These are phyloP conservation scores for Balaeniceps rex DNA, from an alignment of 2,113 vertebrate species.

Conservation along the genomic window DNA sequence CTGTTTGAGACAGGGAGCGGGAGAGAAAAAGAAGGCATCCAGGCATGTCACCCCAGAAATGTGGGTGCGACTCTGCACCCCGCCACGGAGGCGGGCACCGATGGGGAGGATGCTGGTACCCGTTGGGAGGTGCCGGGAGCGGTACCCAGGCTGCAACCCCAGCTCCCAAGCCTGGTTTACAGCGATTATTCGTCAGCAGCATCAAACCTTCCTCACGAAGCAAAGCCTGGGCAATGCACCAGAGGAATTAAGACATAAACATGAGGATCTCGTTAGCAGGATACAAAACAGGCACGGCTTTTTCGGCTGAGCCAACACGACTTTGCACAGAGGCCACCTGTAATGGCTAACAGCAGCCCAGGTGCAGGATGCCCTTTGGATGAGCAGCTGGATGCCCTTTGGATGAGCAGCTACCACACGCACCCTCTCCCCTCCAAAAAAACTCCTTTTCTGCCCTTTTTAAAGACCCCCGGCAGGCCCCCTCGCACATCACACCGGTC, in stretches of 20 bases:
- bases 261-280: fast-evolving
- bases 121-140: fast-evolving
- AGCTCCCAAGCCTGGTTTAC: background rate
- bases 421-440: background rate
- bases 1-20: background rate
- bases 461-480: background rate
- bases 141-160: background rate
- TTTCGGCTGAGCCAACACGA: background rate
- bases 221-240: fast-evolving
- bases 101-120: background rate
- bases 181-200: background rate
- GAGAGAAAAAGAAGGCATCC: background rate
- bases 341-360: background rate
- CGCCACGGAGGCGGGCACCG: fast-evolving
- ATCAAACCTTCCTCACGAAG: background rate
- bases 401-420: background rate
- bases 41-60: background rate
- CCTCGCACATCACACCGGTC: fast-evolving
- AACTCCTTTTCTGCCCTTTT: background rate
- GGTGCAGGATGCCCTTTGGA: background rate
- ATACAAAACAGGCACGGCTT: background rate
- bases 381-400: background rate
- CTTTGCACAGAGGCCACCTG: background rate
- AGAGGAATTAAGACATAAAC: background rate
- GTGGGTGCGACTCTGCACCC: background rate